Percentiles rank a stretch among this genome's conserved stretches.
Conservation (phyloP, 2,113 vertebrate species). For the Eubucco bourcierii region DNA sequence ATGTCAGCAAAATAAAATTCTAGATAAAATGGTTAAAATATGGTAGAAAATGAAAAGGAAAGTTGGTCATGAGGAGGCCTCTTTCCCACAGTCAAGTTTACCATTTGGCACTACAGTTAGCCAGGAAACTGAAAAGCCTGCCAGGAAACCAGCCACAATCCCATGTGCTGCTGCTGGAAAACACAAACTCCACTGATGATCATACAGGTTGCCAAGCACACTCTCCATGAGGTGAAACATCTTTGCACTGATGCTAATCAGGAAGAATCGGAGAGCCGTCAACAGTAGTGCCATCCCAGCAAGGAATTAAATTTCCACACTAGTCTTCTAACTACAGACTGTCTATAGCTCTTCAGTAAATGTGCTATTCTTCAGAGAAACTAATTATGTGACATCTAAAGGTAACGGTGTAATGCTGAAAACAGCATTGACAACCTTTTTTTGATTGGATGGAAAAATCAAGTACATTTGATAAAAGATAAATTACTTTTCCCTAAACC, state of each 20-base stretch:
- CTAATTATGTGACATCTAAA: neutral
- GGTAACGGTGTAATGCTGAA: neutral
- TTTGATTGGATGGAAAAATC: too few species aligned
- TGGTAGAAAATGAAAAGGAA: neutral
- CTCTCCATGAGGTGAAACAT: neutral
- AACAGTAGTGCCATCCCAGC: neutral
- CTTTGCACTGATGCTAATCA: neutral
- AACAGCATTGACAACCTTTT: too few species aligned
- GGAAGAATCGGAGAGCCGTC: neutral
- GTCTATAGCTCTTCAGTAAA: neutral
- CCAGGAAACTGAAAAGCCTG: neutral
- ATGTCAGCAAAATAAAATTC: neutral
- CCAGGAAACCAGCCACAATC: slow-evolving; percentile 21
- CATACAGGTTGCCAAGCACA: neutral
- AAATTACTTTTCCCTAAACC: too few species aligned
- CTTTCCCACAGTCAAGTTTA: neutral
- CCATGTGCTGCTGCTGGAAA: slow-evolving; percentile 1
- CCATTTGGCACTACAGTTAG: neutral
- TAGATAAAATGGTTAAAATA: neutral
- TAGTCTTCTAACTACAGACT: neutral
- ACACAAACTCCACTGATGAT: slow-evolving; percentile 47
- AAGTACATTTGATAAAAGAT: too few species aligned
- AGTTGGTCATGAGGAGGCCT: neutral
- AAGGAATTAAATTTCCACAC: neutral
- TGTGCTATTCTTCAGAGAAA: neutral